These are phyloP conservation scores for Nebria brevicollis DNA, from an alignment of 2,888 invertebrate species.

Conservation along the genomic window DNA sequence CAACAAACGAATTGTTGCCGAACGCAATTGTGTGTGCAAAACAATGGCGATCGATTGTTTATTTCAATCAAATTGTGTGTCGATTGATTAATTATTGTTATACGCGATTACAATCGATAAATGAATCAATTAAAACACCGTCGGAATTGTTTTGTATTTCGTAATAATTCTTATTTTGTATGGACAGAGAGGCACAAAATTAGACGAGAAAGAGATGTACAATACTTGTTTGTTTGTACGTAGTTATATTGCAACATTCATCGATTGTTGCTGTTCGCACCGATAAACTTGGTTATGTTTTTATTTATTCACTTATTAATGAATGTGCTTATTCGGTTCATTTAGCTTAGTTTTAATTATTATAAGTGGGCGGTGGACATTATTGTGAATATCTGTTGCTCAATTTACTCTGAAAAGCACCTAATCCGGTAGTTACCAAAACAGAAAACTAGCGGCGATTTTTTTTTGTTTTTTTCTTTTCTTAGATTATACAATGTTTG, in stretches of 20 bases:
- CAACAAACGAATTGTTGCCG: neutral
- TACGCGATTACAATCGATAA: neutral
- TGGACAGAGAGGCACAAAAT: slow-evolving; percentile 1
- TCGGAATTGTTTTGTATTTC: neutral
- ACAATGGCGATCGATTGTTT: neutral
- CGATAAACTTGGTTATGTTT: neutral
- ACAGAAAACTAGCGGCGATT: slow-evolving; percentile 6
- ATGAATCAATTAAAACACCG: neutral
- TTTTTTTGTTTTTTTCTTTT: neutral
- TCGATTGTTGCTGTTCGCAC: neutral
- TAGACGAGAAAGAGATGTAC: neutral
- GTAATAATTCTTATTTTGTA: neutral
- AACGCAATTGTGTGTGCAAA: neutral
- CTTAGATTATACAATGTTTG: slow-evolving; percentile 26
- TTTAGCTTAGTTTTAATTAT: neutral
- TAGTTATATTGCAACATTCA: too few species aligned
- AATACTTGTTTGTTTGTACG: neutral
- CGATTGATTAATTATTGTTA: neutral
- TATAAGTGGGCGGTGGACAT: neutral
- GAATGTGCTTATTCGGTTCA: neutral
- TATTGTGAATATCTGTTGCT: neutral
- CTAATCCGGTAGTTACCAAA: slow-evolving; percentile 5
- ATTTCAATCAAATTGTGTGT: too few species aligned
- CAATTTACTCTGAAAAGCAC: neutral
- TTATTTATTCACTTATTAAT: neutral